A percentile compares a stretch with the other conserved stretches of the same genome.
These are phyloP conservation scores for Scaptomyza reducta DNA, from an alignment of 2,888 invertebrate genomes.

Conservation along the genomic window DNA sequence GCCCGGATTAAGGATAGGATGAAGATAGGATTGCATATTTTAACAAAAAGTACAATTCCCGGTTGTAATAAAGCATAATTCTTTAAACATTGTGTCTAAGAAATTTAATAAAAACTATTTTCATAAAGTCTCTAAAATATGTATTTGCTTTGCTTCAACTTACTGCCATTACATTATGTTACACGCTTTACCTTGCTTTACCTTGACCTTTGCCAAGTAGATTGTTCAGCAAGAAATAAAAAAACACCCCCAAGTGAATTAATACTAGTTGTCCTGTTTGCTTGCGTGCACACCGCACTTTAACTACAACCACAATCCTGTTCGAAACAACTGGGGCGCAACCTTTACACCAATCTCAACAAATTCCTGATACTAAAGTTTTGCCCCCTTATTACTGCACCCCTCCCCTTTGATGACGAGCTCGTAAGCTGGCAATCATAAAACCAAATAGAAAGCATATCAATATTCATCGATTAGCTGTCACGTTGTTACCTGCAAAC, in stretches of 20 bases:
- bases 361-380: slow-evolving; percentile 4
- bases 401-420: background rate
- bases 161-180: too few relatives aligned
- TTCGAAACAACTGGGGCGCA: background rate
- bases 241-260: slow-evolving; percentile 7
- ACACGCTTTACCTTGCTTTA: background rate
- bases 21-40: too few relatives aligned
- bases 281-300: slow-evolving; percentile 18
- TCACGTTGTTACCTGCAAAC: slow-evolving; percentile 63
- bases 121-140: too few relatives aligned
- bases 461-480: slow-evolving; percentile 72
- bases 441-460: slow-evolving; percentile 29
- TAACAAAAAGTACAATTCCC: too few relatives aligned
- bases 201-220: slow-evolving; percentile 8
- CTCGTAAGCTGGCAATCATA: slow-evolving; percentile 24
- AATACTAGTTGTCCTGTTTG: background rate
- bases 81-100: too few relatives aligned
- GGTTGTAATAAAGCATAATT: too few relatives aligned
- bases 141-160: too few relatives aligned
- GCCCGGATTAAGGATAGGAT: background rate
- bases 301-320: slow-evolving; percentile 3
- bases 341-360: slow-evolving; percentile 30
- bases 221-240: background rate
- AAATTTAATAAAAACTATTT: too few relatives aligned
- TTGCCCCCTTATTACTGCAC: too few relatives aligned